Percentiles rank a stretch among this genome's conserved stretches.
Conservation (phyloP, 2,797 vertebrate genomes). For the Dipus sagitta region DNA sequence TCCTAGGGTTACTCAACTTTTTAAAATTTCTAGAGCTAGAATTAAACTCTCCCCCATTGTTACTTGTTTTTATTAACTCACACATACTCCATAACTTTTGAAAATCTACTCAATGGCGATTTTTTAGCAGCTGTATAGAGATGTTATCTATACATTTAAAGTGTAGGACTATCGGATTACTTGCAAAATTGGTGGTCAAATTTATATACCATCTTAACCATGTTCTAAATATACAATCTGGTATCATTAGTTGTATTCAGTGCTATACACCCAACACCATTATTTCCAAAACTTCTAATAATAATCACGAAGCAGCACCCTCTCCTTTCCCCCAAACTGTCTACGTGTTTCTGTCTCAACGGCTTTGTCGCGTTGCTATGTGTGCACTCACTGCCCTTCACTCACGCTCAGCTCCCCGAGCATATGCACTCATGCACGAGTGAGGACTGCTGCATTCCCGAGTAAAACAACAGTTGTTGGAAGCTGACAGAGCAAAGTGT, state of each 20-base stretch:
- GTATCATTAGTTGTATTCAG: neutral
- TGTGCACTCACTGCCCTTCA: no score
- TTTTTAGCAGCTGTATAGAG: slow-evolving; percentile 16
- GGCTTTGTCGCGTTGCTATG: no score
- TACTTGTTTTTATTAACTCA: slow-evolving; percentile 39
- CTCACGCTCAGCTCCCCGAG: no score
- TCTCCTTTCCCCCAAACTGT: no score
- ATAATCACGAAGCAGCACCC: neutral
- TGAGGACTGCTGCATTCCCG: no score
- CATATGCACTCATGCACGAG: no score
- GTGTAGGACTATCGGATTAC: neutral
- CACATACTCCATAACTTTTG: neutral
- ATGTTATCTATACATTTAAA: slow-evolving; percentile 32
- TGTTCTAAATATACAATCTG: neutral
- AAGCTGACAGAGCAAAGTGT: no score
- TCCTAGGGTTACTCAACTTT: neutral
- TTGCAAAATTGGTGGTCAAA: slow-evolving; percentile 28
- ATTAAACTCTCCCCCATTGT: neutral
- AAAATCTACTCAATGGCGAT: slow-evolving; percentile 4
- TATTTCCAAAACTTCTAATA: neutral
- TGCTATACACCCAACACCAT: neutral
- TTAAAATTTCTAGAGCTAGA: slow-evolving; percentile 24
- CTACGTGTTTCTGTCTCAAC: neutral
- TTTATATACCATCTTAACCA: neutral
- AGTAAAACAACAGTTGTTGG: no score